Evolutionary conservation across 2,797 vertebrate species (phyloP).

Genomic region (Melanotaenia parkinsoni): DNA sequence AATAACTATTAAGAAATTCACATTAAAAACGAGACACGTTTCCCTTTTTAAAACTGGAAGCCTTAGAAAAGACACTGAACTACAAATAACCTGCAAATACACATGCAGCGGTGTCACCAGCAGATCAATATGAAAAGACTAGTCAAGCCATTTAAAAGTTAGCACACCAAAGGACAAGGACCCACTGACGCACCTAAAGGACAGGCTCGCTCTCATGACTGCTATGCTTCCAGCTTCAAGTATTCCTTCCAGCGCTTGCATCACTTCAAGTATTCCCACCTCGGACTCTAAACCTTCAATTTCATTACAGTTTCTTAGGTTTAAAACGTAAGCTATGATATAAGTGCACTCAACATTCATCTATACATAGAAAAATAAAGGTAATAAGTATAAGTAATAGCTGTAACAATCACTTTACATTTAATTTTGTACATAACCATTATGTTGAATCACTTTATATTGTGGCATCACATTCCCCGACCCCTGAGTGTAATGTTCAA

Average conservation of each 20-base stretch:
- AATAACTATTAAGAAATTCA: slow-evolving; percentile 76
- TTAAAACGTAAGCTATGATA: slow-evolving; percentile 79
- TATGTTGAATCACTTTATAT: slow-evolving; percentile 59
- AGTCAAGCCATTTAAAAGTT: slow-evolving; percentile 53
- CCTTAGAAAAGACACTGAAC: slow-evolving; percentile 65
- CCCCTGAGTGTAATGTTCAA: slow-evolving; percentile 87
- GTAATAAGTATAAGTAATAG: slow-evolving; percentile 78
- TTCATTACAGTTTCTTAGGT: slow-evolving; percentile 79
- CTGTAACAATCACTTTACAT: slow-evolving; percentile 81
- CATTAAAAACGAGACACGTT: slow-evolving; percentile 71
- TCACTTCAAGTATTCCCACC: slow-evolving; percentile 80
- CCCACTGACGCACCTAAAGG: slow-evolving; percentile 56
- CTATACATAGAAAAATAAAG: slow-evolving; percentile 85
- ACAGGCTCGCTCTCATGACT: slow-evolving; percentile 47
- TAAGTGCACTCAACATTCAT: slow-evolving; percentile 84
- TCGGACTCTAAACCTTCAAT: slow-evolving; percentile 57
- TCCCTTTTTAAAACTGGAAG: slow-evolving; percentile 72
- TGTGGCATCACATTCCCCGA: slow-evolving; percentile 68
- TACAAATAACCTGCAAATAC: slow-evolving; percentile 63
- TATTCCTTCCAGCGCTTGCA: slow-evolving; percentile 68
- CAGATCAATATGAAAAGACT: slow-evolving; percentile 54
- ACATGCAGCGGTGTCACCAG: slow-evolving; percentile 70
- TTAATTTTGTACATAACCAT: slow-evolving; percentile 76
- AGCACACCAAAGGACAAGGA: slow-evolving; percentile 67
- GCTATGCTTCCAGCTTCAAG: slow-evolving; percentile 69